Evolutionary conservation across 2,113 vertebrate species (phyloP).

Genomic region (Passer montanus): DNA sequence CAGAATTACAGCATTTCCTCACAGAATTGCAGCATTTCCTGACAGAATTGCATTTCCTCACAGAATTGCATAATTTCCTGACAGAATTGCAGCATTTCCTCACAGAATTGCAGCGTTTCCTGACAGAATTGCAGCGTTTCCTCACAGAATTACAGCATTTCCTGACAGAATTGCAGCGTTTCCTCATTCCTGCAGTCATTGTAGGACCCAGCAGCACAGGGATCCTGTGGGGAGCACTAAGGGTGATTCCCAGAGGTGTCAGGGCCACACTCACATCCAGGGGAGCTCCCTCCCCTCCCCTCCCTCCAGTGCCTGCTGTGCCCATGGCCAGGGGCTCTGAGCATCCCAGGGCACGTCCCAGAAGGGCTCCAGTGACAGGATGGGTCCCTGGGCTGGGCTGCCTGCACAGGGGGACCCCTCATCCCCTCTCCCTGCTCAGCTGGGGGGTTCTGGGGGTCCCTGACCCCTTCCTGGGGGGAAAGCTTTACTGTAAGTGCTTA

Average conservation of each 20-base stretch:
- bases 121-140: too few relatives aligned
- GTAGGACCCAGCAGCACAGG: not conserved
- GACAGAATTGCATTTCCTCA: too few relatives aligned
- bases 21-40: too few relatives aligned
- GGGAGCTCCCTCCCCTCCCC: not conserved
- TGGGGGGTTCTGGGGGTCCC: not conserved
- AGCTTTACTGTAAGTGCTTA: not conserved
- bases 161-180: not conserved
- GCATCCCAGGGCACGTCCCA: not conserved
- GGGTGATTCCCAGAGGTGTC: not conserved
- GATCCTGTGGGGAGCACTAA: not conserved
- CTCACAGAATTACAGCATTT: too few relatives aligned
- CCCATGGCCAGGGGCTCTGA: accelerated
- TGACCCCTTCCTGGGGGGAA: not conserved
- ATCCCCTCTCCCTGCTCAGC: not conserved
- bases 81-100: too few relatives aligned
- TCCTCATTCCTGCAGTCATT: not conserved
- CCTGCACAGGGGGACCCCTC: not conserved
- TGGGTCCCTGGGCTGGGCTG: not conserved
- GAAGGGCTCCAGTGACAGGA: not conserved
- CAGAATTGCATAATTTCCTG: too few relatives aligned
- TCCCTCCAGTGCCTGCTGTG: not conserved
- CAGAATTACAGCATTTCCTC: too few relatives aligned
- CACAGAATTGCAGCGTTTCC: too few relatives aligned
- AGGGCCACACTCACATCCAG: not conserved